Conservation (phyloP, 2,888 invertebrate species). For the Agonum fuliginosum region DNA sequence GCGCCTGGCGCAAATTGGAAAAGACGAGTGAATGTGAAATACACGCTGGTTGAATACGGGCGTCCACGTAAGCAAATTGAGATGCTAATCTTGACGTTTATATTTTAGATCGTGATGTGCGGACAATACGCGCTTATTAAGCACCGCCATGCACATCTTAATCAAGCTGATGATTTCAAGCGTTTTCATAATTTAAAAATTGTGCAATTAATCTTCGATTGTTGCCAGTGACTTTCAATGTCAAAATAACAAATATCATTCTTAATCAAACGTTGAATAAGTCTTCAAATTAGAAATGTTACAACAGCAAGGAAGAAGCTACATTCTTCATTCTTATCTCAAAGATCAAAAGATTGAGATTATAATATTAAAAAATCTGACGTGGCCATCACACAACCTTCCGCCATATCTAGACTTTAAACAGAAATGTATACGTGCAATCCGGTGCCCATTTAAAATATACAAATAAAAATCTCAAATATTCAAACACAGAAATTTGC, state of each 20-base stretch:
- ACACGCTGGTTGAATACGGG: conserved; percentile 11
- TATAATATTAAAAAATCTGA: too few relatives aligned
- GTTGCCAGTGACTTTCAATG: conserved; percentile 25
- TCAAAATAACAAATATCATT: conserved; percentile 9
- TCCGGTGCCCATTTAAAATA: too few relatives aligned
- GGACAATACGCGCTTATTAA: conserved; percentile 32
- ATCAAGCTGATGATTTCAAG: conserved; percentile 11
- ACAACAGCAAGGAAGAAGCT: not conserved
- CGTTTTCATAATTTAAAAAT: conserved; percentile 24
- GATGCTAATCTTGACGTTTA: conserved; percentile 16
- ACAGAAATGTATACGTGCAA: too few relatives aligned
- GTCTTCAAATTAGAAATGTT: conserved; percentile 10
- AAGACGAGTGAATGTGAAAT: conserved; percentile 29
- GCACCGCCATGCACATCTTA: not conserved
- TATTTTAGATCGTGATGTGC: conserved; percentile 15
- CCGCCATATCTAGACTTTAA: too few relatives aligned
- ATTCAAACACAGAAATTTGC: too few relatives aligned
- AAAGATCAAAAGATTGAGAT: conserved; percentile 16
- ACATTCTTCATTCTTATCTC: conserved; percentile 12
- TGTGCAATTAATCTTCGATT: conserved; percentile 29
- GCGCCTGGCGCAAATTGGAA: conserved; percentile 1
- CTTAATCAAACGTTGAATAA: conserved; percentile 18
- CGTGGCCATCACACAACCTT: too few relatives aligned
- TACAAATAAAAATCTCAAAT: too few relatives aligned
- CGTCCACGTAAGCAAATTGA: conserved; percentile 16